These are phyloP conservation scores for Eremophila alpestris DNA, from an alignment of 2,797 vertebrate genomes.

Conservation along the genomic window DNA sequence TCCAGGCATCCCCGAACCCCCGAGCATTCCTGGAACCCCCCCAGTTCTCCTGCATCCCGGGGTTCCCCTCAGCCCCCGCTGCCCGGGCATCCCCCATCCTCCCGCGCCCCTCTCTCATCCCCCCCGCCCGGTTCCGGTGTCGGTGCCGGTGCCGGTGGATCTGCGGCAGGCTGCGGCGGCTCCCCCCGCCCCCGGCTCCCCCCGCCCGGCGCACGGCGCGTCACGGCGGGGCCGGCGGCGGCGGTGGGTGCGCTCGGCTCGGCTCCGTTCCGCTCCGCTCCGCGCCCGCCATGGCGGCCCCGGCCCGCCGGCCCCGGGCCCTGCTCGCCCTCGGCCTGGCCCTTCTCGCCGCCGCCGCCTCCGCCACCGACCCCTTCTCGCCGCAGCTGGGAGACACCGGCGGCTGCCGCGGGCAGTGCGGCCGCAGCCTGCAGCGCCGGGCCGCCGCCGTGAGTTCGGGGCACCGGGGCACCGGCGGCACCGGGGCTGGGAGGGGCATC, in stretches of 20 bases:
- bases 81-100: neutral
- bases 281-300: neutral
- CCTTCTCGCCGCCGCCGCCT: neutral
- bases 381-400: slow-evolving; percentile 89
- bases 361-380: slow-evolving; percentile 79
- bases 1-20: neutral
- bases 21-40: neutral
- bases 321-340: neutral
- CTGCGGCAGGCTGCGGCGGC: neutral
- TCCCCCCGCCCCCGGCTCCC: slow-evolving; percentile 31
- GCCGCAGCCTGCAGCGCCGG: slow-evolving; percentile 82
- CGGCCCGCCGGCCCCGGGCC: neutral
- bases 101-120: neutral
- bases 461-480: neutral
- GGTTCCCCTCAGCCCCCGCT: too few relatives aligned
- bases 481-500: neutral
- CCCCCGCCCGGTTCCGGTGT: neutral
- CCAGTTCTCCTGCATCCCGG: neutral
- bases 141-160: neutral
- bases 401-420: slow-evolving; percentile 91
- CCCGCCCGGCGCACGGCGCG: slow-evolving; percentile 35
- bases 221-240: neutral
- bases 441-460: slow-evolving; percentile 74
- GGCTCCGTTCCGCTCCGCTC: neutral
- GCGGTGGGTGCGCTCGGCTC: neutral